Evolutionary conservation across 1,140 invertebrate genomes (phyloP), one percentile per base, ranked within the genome.

Genomic region (Macrostomum lignano): DNA sequence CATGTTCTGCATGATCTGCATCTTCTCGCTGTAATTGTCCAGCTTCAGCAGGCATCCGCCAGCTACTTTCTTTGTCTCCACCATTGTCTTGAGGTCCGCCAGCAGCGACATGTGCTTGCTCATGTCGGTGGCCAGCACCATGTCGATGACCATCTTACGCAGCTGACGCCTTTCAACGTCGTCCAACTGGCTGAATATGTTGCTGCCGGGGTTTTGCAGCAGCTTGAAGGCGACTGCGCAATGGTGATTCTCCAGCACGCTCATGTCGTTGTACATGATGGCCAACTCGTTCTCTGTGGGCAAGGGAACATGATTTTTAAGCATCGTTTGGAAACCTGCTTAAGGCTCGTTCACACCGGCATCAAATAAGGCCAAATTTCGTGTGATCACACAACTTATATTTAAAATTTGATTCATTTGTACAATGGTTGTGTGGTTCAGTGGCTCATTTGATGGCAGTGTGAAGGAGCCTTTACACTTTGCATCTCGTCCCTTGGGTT

Each of bases 1-100:
- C 62, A 91, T 68, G 61, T 86, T 88, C 63, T 91, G 77, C 39
- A 77, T 82, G 81, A 93, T 93, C 52, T 82, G 59, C 93, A 94
- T 60, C 94, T 94, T 2, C 86, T 93, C 62, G 94, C 86, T 20
- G 94, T 86, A 86, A 15, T 21, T 91, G 57, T 93, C 82, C 33
- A 91, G 63, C 34, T 81, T 58, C 15, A 91, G 57, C 9, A 88
- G 75, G 10, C 78, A 78, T 17, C 75, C 81, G 15, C 81, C 76
- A 21, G 74, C 71, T 1, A 78, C 79, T 57, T 88, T 91, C 58
- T 91, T 91, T 3, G 82, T 86, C 60, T 93, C 82, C 17, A 91
- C 82, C 81, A 35, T 35, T n/a, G 33, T 35, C 33, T 36, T 28
- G n/a, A 36, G 17, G 15, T 38, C 24, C 5, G 25, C 37, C 19